Evolutionary conservation across 2,888 invertebrate species (phyloP), one percentile per base, ranked within the genome.

Genomic region (Sericinus montela): DNA sequence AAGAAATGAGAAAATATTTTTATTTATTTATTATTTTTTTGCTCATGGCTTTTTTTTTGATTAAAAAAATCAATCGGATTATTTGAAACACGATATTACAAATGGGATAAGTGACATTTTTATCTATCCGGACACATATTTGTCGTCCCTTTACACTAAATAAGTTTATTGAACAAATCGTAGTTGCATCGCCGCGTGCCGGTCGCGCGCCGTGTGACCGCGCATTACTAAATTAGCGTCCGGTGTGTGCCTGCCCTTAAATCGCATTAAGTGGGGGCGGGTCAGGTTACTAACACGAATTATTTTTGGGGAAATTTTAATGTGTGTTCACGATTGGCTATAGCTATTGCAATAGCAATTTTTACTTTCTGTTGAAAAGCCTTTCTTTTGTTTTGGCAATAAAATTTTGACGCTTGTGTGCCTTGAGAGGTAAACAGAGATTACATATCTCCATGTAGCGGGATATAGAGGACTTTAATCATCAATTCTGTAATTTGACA

Each of bases 111-210:
- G 35, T 45, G 45, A 45, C 45, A 40, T 50, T 45, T 44, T 45
- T 50, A 73, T 72, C 72, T 67, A 62, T 57, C 60, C 50, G 45
- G 50, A 51, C 68, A 67, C 64, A 58, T 66, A 75, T 73, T 72
- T 75, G 73, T 77, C 69, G 71, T 65, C 71, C 65, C 63, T 67
- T 72, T 68, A 64, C 65, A 70, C 74, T 72, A 78, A 83, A 79
- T 75, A 76, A 80, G 80, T 80, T 73, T 77, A 80, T 83, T 80
- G 84, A 74, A 80, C 84, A 83, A 85, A 86, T 88, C 77, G 84
- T 54, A 63, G 72, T 63, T 63, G 64, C 75, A 75, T 77, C 77
- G 76, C 72, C 83, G 75, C 74, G 83, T 75, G 81, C 65, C 75
- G 63, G 70, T 62, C 63, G 64, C 58, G 53, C 57, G 69, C 51